These are phyloP conservation scores for Trichogramma dendrolimi DNA, from an alignment of 2,888 invertebrate genomes.

Conservation along the genomic window DNA sequence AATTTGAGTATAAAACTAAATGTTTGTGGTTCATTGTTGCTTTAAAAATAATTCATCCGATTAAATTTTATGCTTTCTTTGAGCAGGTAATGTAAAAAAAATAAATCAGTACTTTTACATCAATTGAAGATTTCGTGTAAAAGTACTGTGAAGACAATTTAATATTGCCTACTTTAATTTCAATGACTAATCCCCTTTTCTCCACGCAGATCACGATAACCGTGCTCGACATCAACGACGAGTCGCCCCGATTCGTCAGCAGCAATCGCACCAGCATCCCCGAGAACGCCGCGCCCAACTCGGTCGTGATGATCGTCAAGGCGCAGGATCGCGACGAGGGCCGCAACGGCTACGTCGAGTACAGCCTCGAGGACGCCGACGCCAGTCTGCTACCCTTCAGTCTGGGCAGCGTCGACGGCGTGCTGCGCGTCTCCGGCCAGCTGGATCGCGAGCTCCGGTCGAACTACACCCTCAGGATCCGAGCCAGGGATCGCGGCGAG, in stretches of 20 bases:
- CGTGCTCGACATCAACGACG: conserved; percentile 87
- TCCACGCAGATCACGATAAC: conserved; percentile 73
- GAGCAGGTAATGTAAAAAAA: too few species aligned
- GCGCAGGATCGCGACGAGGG: conserved; percentile 88
- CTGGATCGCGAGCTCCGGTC: conserved; percentile 79
- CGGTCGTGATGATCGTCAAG: conserved; percentile 84
- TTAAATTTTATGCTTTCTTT: too few species aligned
- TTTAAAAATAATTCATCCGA: too few species aligned
- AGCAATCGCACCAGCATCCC: conserved; percentile 73
- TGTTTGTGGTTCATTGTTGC: too few species aligned
- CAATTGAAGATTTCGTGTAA: too few species aligned
- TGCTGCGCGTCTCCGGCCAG: conserved; percentile 77
- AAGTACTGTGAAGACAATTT: too few species aligned
- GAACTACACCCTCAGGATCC: conserved; percentile 71
- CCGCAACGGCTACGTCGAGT: conserved; percentile 86
- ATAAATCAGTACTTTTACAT: too few species aligned
- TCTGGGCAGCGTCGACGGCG: conserved; percentile 81
- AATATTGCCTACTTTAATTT: too few species aligned
- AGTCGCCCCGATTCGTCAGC: conserved; percentile 80
- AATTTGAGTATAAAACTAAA: too few species aligned
- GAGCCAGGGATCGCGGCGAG: conserved; percentile 85
- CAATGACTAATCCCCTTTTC: background rate
- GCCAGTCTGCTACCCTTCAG: conserved; percentile 61
- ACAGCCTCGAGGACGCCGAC: conserved; percentile 62
- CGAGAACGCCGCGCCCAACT: conserved; percentile 82